Conservation (phyloP, 2,113 vertebrate genomes). For the Hymenochirus boettgeri region DNA sequence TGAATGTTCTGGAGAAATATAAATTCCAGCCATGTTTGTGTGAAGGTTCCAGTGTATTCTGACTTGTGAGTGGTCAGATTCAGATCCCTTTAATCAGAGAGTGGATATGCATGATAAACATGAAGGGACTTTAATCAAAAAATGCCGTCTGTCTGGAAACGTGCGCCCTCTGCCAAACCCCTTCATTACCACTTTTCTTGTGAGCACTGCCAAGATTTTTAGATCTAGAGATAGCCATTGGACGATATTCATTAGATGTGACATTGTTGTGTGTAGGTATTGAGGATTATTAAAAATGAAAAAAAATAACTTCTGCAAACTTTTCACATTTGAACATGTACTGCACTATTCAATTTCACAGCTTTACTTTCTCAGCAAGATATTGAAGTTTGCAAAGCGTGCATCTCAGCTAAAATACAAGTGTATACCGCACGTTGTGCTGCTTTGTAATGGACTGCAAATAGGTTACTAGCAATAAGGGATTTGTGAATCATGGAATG, state of each 20-base stretch:
- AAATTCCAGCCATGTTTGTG: too few species aligned
- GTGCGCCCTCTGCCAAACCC: constrained; percentile 95
- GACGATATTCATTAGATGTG: constrained; percentile 85
- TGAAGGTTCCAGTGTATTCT: constrained; percentile 83
- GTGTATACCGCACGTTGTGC: constrained; percentile 36
- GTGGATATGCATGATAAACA: constrained; percentile 99
- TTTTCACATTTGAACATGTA: constrained; percentile 55
- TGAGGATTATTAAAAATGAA: constrained; percentile 63
- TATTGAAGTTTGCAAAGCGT: constrained; percentile 44
- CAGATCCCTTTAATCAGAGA: constrained; percentile 99
- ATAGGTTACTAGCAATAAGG: neutral
- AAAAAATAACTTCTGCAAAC: constrained; percentile 54
- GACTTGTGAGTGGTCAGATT: constrained; percentile 98
- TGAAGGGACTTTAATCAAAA: constrained; percentile 99
- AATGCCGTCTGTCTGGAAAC: constrained; percentile 99
- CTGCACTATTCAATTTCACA: constrained; percentile 32
- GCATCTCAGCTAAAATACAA: constrained; percentile 45
- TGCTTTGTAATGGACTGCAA: constrained; percentile 47
- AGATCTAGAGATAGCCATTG: constrained; percentile 95
- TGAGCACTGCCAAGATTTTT: constrained; percentile 80
- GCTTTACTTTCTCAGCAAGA: constrained; percentile 44
- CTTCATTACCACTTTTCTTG: constrained; percentile 80
- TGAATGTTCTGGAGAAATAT: constrained; percentile 59
- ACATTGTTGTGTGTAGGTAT: constrained; percentile 72
- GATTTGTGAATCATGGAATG: constrained; percentile 10